phyloP scores from a whole-genome alignment of 2,113 vertebrate species.

The Candoia aspera region DNA sequence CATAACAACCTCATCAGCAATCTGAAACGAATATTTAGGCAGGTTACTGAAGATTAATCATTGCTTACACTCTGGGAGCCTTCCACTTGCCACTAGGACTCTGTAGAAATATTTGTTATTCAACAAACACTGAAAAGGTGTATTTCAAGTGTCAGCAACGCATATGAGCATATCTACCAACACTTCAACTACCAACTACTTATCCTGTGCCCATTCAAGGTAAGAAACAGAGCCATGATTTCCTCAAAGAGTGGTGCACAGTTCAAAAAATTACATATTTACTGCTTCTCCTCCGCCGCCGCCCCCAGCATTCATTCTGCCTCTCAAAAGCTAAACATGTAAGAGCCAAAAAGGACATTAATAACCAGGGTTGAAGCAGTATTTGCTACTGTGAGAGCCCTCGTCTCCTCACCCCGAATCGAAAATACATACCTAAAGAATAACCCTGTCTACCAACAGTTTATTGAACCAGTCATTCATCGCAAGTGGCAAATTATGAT shows the following conservation, averaged over 20 bases:
- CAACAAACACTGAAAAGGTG: background rate
- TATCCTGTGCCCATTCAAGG: no score
- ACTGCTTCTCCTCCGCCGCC: background rate
- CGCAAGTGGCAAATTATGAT: background rate
- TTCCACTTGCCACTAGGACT: background rate
- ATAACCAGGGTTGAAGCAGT: background rate
- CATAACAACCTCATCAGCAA: background rate
- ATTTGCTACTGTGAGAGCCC: background rate
- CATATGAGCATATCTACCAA: background rate
- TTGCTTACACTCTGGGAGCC: background rate
- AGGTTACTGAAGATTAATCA: conserved; percentile 14
- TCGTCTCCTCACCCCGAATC: background rate
- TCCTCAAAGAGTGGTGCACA: background rate
- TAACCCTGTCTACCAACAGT: background rate
- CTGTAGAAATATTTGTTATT: background rate
- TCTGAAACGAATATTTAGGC: conserved; percentile 2
- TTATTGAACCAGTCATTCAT: background rate
- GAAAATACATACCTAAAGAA: background rate
- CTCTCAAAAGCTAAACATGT: background rate
- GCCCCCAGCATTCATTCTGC: background rate
- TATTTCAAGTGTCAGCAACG: background rate
- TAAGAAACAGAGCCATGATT: background rate
- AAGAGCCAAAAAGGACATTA: background rate
- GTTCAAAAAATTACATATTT: background rate
- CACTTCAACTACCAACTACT: no score